phyloP scores from a whole-genome alignment of 2,888 invertebrate genomes.

The Bedellia somnulentella region DNA sequence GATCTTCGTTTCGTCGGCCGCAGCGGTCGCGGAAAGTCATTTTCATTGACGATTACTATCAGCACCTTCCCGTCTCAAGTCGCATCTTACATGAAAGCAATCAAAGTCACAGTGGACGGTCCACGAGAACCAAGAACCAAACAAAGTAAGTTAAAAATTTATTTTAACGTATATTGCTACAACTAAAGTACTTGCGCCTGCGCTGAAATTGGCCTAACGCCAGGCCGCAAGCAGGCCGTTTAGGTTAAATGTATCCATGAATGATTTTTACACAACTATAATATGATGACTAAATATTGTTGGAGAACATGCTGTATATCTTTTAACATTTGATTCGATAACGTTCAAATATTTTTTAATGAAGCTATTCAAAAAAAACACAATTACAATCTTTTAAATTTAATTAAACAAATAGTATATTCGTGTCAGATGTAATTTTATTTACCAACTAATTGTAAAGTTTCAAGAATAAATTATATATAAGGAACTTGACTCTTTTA shows the following conservation, averaged over 20 bases:
- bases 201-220: slow-evolving; percentile 32
- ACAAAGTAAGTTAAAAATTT: slow-evolving; percentile 76
- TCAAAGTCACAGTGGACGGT: slow-evolving; percentile 99
- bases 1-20: slow-evolving; percentile 97
- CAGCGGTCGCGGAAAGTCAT: slow-evolving; percentile 94
- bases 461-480: too few relatives aligned
- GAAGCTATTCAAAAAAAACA: too few relatives aligned
- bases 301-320: too few relatives aligned
- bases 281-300: too few relatives aligned
- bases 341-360: too few relatives aligned
- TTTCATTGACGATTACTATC: slow-evolving; percentile 93
- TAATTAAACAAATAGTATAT: too few relatives aligned
- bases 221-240: slow-evolving; percentile 31
- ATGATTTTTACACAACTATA: slow-evolving; percentile 11
- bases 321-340: too few relatives aligned
- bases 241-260: slow-evolving; percentile 38
- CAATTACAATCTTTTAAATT: too few relatives aligned
- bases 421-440: too few relatives aligned
- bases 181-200: slow-evolving; percentile 23
- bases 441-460: too few relatives aligned
- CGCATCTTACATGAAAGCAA: slow-evolving; percentile 93
- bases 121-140: slow-evolving; percentile 96
- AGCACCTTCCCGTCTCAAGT: slow-evolving; percentile 77
- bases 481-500: too few relatives aligned
- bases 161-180: too few relatives aligned